Conservation (phyloP, 2,888 invertebrate genomes). For the Automeris io region DNA sequence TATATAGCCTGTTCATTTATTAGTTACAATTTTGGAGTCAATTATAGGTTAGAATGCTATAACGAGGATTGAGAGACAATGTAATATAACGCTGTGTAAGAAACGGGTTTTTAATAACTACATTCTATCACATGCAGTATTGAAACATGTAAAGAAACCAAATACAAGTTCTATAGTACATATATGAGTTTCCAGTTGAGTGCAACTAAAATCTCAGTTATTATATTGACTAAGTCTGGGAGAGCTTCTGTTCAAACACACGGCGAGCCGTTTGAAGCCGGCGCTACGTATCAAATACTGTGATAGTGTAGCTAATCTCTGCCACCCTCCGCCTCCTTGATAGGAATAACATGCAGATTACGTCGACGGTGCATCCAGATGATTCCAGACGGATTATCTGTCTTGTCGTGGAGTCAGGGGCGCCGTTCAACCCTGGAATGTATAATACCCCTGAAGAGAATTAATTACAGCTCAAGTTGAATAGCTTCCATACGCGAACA, state of each 20-base stretch:
- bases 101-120: too few species aligned
- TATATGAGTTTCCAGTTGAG: too few species aligned
- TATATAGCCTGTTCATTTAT: too few species aligned
- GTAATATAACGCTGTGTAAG: too few species aligned
- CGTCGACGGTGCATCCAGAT: slow-evolving; percentile 43
- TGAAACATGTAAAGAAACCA: neutral
- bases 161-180: too few species aligned
- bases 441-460: slow-evolving; percentile 32
- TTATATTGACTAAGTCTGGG: slow-evolving; percentile 11
- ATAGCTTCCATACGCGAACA: slow-evolving; percentile 4
- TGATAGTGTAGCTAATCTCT: slow-evolving; percentile 45
- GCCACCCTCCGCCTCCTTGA: slow-evolving; percentile 30
- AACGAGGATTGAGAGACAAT: too few species aligned
- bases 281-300: slow-evolving; percentile 30
- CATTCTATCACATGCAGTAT: neutral
- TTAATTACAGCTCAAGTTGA: slow-evolving; percentile 30
- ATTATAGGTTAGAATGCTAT: too few species aligned
- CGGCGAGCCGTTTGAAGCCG: slow-evolving; percentile 15
- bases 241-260: slow-evolving; percentile 1
- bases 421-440: slow-evolving; percentile 22
- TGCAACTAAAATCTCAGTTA: slow-evolving; percentile 1
- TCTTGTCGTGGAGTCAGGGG: slow-evolving; percentile 35
- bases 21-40: too few species aligned
- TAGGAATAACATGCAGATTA: slow-evolving; percentile 48
- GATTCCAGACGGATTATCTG: slow-evolving; percentile 48